Evolutionary conservation across 2,797 vertebrate genomes (phyloP).

Genomic region (Chaetophractus vellerosus): DNA sequence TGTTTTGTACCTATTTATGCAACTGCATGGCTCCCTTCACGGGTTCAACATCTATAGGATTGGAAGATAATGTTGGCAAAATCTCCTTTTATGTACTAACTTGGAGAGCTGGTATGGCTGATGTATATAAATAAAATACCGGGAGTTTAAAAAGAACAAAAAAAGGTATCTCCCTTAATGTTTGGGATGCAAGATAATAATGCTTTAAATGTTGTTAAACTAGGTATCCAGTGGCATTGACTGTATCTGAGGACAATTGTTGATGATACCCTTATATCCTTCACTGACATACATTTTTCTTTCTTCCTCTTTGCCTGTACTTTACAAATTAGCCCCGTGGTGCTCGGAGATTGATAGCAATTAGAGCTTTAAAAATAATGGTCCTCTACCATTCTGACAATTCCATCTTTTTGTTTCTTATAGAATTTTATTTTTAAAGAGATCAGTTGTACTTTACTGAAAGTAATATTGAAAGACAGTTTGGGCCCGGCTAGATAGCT

Average conservation of each 20-base stretch:
- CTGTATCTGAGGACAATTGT: not conserved
- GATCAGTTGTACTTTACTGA: slow-evolving; percentile 29
- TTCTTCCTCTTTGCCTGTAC: not conserved
- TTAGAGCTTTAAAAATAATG: not conserved
- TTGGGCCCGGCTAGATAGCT: too few species aligned
- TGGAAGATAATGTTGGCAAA: not conserved
- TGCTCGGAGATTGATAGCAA: not conserved
- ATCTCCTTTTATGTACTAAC: not conserved
- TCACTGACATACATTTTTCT: not conserved
- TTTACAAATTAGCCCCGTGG: not conserved
- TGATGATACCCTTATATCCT: not conserved
- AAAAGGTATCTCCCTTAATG: not conserved
- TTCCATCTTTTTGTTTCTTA: slow-evolving; percentile 1
- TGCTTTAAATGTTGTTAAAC: not conserved
- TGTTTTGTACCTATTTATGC: not conserved
- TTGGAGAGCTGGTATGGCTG: not conserved
- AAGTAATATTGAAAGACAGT: slow-evolving; percentile 47
- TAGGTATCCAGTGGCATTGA: not conserved
- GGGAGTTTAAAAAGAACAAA: not conserved
- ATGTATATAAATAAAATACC: not conserved
- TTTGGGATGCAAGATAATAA: not conserved
- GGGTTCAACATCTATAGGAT: not conserved
- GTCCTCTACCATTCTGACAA: not conserved
- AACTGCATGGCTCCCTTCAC: not conserved
- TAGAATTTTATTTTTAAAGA: slow-evolving; percentile 46